These are phyloP conservation scores for Acanthochromis polyacanthus DNA, from an alignment of 2,113 vertebrate genomes.

Conservation along the genomic window DNA sequence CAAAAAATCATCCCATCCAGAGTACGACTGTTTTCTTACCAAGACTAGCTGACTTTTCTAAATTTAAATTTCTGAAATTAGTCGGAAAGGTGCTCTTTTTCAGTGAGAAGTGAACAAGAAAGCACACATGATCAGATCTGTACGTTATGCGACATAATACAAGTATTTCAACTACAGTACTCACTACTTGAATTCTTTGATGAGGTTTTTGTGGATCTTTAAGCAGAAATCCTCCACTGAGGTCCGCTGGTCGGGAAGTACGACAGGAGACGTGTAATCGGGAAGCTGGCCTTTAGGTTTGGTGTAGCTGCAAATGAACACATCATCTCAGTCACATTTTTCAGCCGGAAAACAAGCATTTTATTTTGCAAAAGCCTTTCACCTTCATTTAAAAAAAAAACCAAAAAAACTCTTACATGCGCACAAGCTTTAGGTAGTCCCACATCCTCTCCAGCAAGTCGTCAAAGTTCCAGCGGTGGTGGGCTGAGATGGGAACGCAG, in stretches of 20 bases:
- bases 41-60: too few species aligned
- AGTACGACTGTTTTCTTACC: too few species aligned
- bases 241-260: constrained; percentile 90
- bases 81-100: too few species aligned
- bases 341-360: neutral
- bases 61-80: too few species aligned
- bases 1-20: too few species aligned
- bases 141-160: too few species aligned
- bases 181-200: constrained; percentile 99
- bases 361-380: neutral
- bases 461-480: constrained; percentile 99
- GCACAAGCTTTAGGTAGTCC: constrained; percentile 96
- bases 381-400: neutral
- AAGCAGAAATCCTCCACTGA: constrained; percentile 97
- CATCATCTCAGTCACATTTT: constrained; percentile 20
- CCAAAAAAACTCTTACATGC: constrained; percentile 92
- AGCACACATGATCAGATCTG: too few species aligned
- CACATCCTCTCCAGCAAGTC: constrained; percentile 96
- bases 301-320: constrained; percentile 89
- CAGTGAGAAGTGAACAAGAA: neutral
- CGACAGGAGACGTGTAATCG: constrained; percentile 96
- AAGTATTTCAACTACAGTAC: constrained; percentile 65
- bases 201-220: constrained; percentile 99
- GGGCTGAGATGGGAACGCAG: constrained; percentile 98
- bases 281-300: constrained; percentile 99